phyloP scores from a whole-genome alignment of 2,797 vertebrate genomes.

The Phoeniculus purpureus region DNA sequence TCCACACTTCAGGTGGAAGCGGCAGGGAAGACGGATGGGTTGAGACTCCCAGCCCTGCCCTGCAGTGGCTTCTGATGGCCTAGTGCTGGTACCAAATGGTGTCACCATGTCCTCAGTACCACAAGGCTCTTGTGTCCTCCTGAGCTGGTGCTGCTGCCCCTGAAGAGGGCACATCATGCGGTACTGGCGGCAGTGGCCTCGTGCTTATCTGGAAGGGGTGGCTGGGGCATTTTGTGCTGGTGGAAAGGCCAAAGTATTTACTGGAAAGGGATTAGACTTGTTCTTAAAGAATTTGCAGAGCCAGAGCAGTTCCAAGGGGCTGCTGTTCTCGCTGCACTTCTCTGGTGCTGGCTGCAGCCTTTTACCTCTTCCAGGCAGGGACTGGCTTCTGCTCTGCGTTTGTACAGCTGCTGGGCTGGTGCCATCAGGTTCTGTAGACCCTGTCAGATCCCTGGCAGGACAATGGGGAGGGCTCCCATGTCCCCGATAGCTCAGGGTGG shows the following conservation, averaged over 20 bases:
- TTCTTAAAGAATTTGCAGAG: conserved; percentile 7
- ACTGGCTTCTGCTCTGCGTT: not conserved
- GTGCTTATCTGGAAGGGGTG: not conserved
- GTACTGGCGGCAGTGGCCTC: not conserved
- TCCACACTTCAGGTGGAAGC: not conserved
- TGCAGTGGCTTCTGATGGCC: not conserved
- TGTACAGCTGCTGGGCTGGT: not conserved
- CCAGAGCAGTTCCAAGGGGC: conserved; percentile 9
- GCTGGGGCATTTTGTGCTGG: not conserved
- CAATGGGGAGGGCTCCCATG: not conserved
- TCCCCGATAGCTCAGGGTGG: not conserved
- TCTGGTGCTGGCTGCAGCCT: not conserved
- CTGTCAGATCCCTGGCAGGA: not conserved
- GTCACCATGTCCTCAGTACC: not conserved
- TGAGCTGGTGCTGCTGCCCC: not conserved
- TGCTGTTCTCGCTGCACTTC: conserved; percentile 4
- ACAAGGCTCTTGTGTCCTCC: not conserved
- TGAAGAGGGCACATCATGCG: not conserved
- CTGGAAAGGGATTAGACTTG: conserved; percentile 29
- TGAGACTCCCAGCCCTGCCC: not conserved
- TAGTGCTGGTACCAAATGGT: not conserved
- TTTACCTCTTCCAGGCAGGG: not conserved
- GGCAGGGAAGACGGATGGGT: not conserved
- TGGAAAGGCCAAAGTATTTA: conserved; percentile 14
- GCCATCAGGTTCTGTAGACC: not conserved